Percentiles rank a stretch among this genome's conserved stretches.
Conservation (phyloP, 2,797 vertebrate species). For the Coreius guichenoti region DNA sequence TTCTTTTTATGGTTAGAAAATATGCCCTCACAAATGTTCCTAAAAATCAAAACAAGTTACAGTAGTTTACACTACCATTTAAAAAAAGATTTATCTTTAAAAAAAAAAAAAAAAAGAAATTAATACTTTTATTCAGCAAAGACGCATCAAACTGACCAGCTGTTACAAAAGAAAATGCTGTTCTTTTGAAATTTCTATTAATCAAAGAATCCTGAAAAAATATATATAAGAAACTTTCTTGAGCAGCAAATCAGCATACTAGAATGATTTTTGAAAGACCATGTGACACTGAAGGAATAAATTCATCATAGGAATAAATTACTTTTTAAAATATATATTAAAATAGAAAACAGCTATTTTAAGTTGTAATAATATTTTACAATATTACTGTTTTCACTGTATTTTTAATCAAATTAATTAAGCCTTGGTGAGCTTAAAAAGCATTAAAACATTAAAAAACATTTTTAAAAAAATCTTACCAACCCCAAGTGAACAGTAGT, state of each 20-base stretch:
- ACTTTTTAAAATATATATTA: too few relatives aligned
- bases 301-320: too few relatives aligned
- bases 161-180: neutral
- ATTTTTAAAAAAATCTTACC: neutral
- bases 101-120: too few relatives aligned
- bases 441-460: too few relatives aligned
- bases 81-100: too few relatives aligned
- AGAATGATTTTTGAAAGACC: neutral
- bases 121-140: neutral
- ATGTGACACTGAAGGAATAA: too few relatives aligned
- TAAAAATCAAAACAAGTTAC: neutral
- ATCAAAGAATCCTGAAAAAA: neutral
- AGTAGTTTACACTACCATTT: too few relatives aligned
- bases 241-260: neutral
- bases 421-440: too few relatives aligned
- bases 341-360: too few relatives aligned
- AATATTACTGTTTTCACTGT: neutral
- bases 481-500: neutral
- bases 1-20: neutral
- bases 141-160: neutral
- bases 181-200: neutral
- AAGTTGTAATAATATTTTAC: neutral
- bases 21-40: neutral
- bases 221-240: neutral
- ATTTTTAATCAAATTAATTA: neutral